Evolutionary conservation across 2,888 invertebrate species (phyloP), one percentile per base, ranked within the genome.

Genomic region (Teleogryllus oceanicus): DNA sequence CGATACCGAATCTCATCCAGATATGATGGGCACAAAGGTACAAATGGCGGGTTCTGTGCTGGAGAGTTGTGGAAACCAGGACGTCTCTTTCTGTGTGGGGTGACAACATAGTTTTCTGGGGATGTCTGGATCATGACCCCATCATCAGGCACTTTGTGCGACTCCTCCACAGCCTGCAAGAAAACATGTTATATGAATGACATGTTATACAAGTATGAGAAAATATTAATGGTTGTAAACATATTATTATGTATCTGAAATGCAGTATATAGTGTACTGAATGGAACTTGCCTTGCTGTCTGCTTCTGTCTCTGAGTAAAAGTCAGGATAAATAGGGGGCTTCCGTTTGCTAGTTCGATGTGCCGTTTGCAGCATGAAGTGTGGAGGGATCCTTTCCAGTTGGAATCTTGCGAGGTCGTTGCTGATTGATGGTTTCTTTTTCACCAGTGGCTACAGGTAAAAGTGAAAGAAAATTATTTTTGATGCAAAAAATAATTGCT

Each of bases 21-120:
- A 85, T 93, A 92, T 83, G 92, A 92, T 80, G 93, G 93, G 83
- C 92, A 92, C 86, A 94, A 94, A 81, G 95, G 94, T 83, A 95
- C 94, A 85, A 95, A 95, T 74, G 95, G 94, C 82, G 94, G 94
- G 87, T 95, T 95, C 86, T 95, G 95, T 82, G 94, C 93, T 24
- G 95, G 95, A 62, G 95, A 93, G 85, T 95, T 95, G 86, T 95
- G 94, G 85, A 96, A 96, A 78, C 95, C 95, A 1, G 95, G 95
- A 86, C 95, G 89, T 86, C 95, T 89, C 88, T 95, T 96, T 84
- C 95, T 89, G 88, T 95, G 95, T 16, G 95, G 95, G 51, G 95
- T 95, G 37, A 96, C 95, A 75, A 95, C 94, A 85, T 95, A 95
- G 84, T 94, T 94, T 86, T 94, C 94, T 78, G 91, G 90, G 0